Evolutionary conservation across 2,888 invertebrate genomes (phyloP), one percentile per base, ranked within the genome.

Genomic region (Meiosimyza decipiens): DNA sequence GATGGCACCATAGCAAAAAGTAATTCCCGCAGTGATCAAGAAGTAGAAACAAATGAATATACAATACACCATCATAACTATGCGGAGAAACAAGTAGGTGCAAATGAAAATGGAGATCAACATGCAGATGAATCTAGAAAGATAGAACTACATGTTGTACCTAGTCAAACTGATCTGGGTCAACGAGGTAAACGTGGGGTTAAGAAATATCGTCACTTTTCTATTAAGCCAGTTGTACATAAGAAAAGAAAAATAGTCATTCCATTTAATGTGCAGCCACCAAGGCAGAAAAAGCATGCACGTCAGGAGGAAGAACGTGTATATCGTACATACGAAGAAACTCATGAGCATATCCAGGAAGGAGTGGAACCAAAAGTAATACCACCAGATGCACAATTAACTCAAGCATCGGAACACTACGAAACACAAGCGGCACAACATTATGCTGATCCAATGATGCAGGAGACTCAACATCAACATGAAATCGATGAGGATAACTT

Each of bases 291-390:
- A 52, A 80, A 80, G 50, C 79, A 74, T 50, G 69, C 71, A 2
- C 74, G 15, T 12, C 75, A 78, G 11, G 52, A 70, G 12, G 76
- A 75, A n/a, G 79, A 82, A 6, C 82, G 80, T n/a, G 80, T 80
- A 5, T 82, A 79, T 60, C 82, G 81, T 55, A 85, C 85, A 0
- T 86, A 78, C 69, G 84, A 85, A 68, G 85, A 86, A 73, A 81
- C 81, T 3, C 85, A 86, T 65, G 86, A 87, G n/a, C 85, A 85
- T 72, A 73, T 86, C 11, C 78, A 81, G 40, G 79, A 78, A 50
- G 76, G 72, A 63, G 73, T 67, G 11, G 73, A 73, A 51, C 67
- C 60, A 52, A 64, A 65, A n/a, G 47, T 51, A 5, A 28, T 54
- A n/a, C 69, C 65, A 22, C 28, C 66, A 13, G 16, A 68, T 22